phyloP scores from a whole-genome alignment of 2,797 vertebrate species.

The Cetoscarus ocellatus region DNA sequence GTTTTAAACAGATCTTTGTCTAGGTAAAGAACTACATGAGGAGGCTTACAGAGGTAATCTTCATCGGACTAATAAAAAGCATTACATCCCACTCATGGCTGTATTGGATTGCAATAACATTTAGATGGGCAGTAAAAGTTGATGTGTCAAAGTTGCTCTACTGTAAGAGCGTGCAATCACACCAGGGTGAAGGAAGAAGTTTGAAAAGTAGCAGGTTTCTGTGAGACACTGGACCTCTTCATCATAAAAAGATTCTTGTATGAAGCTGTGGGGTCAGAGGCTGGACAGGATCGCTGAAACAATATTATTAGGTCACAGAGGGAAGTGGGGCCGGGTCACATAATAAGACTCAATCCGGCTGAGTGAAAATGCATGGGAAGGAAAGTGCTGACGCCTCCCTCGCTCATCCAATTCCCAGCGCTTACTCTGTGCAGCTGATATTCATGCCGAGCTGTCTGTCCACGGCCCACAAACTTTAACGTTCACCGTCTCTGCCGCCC shows the following conservation, averaged over 20 bases:
- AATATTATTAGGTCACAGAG: conserved; percentile 86
- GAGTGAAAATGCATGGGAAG: conserved; percentile 82
- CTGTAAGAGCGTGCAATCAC: conserved; percentile 5
- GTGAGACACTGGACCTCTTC: conserved; percentile 50
- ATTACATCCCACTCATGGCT: conserved; percentile 24
- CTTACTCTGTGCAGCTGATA: conserved; percentile 69
- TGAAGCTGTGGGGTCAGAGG: conserved; percentile 73
- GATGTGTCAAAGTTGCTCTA: conserved; percentile 16
- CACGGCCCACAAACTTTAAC: conserved; percentile 86
- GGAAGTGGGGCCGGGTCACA: conserved; percentile 79
- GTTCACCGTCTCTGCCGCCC: conserved; percentile 58
- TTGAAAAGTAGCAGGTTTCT: conserved; percentile 25
- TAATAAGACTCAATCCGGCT: conserved; percentile 86
- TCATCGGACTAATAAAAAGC: conserved; percentile 48
- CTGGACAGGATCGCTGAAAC: conserved; percentile 79
- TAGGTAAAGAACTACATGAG: conserved; percentile 27
- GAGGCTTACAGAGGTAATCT: conserved; percentile 25
- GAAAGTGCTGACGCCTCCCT: conserved; percentile 85
- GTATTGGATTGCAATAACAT: conserved; percentile 35
- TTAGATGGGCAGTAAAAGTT: conserved; percentile 32
- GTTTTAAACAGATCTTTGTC: conserved; percentile 38
- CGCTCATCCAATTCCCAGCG: conserved; percentile 74
- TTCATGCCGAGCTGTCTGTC: conserved; percentile 78
- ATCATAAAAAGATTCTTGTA: conserved; percentile 63
- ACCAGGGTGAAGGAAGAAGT: conserved; percentile 3